A percentile compares a stretch with the other conserved stretches of the same genome.
phyloP scores from a whole-genome alignment of 2,888 invertebrate species.

The Pseudeuparius sepicola region DNA sequence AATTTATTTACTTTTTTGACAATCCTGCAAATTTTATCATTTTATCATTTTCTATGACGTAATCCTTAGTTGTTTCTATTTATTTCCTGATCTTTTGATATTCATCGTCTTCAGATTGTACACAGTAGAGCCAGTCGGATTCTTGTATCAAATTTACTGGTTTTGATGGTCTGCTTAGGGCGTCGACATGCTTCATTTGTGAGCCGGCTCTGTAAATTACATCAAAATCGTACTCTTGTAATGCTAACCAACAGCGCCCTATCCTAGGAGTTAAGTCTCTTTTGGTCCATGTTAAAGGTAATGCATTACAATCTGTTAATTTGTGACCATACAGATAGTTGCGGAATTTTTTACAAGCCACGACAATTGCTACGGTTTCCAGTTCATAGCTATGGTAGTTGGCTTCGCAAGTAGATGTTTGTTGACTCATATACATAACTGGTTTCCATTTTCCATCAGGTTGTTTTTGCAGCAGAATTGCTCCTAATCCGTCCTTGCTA shows the following conservation, averaged over 20 bases:
- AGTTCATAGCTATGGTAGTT: too few relatives aligned
- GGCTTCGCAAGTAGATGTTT: too few relatives aligned
- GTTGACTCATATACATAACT: too few relatives aligned
- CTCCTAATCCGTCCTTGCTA: too few relatives aligned
- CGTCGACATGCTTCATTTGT: conserved; percentile 26
- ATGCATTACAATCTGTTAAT: conserved; percentile 21
- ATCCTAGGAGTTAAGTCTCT: conserved; percentile 24
- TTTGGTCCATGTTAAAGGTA: conserved; percentile 19
- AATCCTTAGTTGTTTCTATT: too few relatives aligned
- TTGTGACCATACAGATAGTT: conserved; percentile 9
- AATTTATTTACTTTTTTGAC: conserved; percentile 13
- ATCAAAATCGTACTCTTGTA: conserved; percentile 27
- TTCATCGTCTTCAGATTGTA: conserved; percentile 11
- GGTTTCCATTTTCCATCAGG: too few relatives aligned
- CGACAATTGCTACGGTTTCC: too few relatives aligned
- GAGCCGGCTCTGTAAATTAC: conserved; percentile 25
- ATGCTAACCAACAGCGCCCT: conserved; percentile 27
- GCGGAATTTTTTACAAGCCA: conserved; percentile 8
- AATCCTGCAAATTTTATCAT: conserved; percentile 16
- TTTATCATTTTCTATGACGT: too few relatives aligned
- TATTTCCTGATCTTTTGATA: too few relatives aligned
- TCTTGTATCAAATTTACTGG: conserved; percentile 10
- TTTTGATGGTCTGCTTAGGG: conserved; percentile 8
- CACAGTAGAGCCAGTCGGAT: too few relatives aligned
- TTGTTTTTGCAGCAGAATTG: too few relatives aligned